These are phyloP conservation scores for Buathra laborator DNA, from an alignment of 2,888 invertebrate genomes.

Conservation along the genomic window DNA sequence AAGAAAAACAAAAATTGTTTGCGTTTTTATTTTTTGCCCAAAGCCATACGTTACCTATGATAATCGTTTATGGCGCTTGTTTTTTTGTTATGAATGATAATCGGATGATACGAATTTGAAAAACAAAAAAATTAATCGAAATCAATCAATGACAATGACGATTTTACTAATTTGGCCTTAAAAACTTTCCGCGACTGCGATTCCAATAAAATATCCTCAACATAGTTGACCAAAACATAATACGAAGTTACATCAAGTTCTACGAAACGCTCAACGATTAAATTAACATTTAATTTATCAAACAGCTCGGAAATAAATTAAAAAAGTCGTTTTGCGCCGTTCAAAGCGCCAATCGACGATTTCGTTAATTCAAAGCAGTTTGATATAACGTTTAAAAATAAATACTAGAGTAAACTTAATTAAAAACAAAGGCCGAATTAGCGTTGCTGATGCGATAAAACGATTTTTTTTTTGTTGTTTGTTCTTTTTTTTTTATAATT, in stretches of 20 bases:
- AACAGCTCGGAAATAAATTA: constrained; percentile 33
- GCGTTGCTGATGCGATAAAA: constrained; percentile 84
- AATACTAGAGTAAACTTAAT: constrained; percentile 65
- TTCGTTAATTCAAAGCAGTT: constrained; percentile 36
- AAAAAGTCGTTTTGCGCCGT: constrained; percentile 6
- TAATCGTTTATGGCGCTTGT: constrained; percentile 28
- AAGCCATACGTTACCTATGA: constrained; percentile 54
- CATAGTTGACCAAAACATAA: constrained; percentile 71
- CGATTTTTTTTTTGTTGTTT: constrained; percentile 68
- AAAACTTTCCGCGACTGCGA: background rate
- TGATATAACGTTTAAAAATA: constrained; percentile 41
- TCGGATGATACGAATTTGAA: constrained; percentile 25
- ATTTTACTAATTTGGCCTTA: constrained; percentile 74
- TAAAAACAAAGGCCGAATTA: constrained; percentile 80
- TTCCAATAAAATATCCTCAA: constrained; percentile 63
- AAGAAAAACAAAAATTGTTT: constrained; percentile 8
- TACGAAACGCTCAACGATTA: constrained; percentile 48
- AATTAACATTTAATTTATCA: constrained; percentile 50
- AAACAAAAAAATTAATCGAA: constrained; percentile 24
- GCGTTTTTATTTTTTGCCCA: constrained; percentile 7
- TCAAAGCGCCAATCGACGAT: constrained; percentile 15
- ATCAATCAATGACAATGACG: constrained; percentile 2
- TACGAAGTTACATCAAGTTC: constrained; percentile 54
- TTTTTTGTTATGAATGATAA: constrained; percentile 36
- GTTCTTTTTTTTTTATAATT: constrained; percentile 23